A percentile compares a stretch with the other conserved stretches of the same genome.
Evolutionary conservation across 2,797 vertebrate species (phyloP).

Genomic region (Hapalemur alaotrensis): DNA sequence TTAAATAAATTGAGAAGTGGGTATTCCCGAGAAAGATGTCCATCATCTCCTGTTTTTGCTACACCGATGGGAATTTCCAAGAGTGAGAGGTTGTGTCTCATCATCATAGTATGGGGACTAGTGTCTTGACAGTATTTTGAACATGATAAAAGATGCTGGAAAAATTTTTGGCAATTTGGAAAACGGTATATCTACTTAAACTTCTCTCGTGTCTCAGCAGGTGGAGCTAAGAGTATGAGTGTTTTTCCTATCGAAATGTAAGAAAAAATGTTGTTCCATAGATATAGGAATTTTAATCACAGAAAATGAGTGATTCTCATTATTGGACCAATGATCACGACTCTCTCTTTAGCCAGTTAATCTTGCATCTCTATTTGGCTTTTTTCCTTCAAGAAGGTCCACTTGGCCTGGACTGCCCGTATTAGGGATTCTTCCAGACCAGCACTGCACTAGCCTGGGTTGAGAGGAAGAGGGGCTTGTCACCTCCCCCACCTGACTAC

Average conservation of each 20-base stretch:
- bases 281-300: neutral
- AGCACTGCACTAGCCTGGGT: accelerated
- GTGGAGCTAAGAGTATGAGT: conserved; percentile 16
- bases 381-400: neutral
- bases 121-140: neutral
- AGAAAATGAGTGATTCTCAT: neutral
- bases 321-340: neutral
- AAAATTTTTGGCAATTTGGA: neutral
- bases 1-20: neutral
- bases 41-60: accelerated
- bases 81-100: neutral
- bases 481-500: neutral
- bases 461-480: neutral
- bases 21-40: neutral
- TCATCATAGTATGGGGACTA: neutral
- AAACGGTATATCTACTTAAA: neutral
- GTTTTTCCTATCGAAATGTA: neutral
- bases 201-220: conserved; percentile 46
- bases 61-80: too few species aligned
- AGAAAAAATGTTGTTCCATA: neutral
- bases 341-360: neutral
- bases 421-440: neutral
- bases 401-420: accelerated
- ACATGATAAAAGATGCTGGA: neutral
- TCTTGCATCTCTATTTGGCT: neutral